Conservation (phyloP, 2,888 invertebrate species). For the Pogonocherus hispidulus region DNA sequence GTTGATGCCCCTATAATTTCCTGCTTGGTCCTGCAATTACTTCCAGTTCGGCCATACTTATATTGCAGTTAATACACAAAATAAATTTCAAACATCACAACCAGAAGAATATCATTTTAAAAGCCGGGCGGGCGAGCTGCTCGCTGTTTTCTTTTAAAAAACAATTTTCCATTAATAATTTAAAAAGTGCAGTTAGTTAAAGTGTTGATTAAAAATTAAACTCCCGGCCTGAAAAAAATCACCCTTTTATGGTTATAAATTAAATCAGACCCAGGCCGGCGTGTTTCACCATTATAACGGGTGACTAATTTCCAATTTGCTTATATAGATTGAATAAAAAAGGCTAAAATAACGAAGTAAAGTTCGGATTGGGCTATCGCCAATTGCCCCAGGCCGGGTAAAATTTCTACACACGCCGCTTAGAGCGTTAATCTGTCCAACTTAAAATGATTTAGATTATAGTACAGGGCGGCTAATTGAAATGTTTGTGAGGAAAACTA, state of each 20-base stretch:
- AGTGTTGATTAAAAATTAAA: slow-evolving; percentile 55
- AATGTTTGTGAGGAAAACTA: no score
- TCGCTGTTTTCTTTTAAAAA: slow-evolving; percentile 41
- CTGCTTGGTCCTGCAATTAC: slow-evolving; percentile 10
- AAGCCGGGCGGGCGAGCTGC: slow-evolving; percentile 21
- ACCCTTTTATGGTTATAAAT: slow-evolving; percentile 54
- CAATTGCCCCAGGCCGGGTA: slow-evolving; percentile 34
- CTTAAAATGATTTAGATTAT: no score
- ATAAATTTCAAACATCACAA: slow-evolving; percentile 47
- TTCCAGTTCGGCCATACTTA: not conserved
- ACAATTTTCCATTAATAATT: slow-evolving; percentile 50
- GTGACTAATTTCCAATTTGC: slow-evolving; percentile 59
- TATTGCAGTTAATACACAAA: slow-evolving; percentile 25
- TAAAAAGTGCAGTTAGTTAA: slow-evolving; percentile 50
- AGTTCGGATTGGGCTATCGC: slow-evolving; percentile 36
- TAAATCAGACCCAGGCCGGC: slow-evolving; percentile 56
- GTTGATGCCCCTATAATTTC: not conserved
- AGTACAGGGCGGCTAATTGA: no score
- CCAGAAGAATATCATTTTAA: slow-evolving; percentile 44
- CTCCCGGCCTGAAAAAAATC: slow-evolving; percentile 42
- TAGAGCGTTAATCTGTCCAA: no score
- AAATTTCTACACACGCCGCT: no score
- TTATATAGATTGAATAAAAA: slow-evolving; percentile 57
- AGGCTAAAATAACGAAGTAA: slow-evolving; percentile 53
- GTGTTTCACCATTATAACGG: slow-evolving; percentile 55